phyloP scores from a whole-genome alignment of 37 sponge, comb jelly and placozoan species.

The Aplysina aerophoba region DNA sequence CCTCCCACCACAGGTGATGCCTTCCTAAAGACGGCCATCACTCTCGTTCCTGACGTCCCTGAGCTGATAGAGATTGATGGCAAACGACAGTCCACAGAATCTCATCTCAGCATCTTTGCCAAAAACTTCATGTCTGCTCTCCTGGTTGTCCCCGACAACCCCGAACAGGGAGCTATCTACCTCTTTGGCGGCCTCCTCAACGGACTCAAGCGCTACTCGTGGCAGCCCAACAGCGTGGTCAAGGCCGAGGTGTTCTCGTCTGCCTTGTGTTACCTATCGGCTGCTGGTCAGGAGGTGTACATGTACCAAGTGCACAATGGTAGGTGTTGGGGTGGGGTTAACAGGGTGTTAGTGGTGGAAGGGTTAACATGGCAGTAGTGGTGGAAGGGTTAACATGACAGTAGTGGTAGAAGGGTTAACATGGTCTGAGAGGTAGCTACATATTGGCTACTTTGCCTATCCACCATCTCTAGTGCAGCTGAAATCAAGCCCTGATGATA shows the following conservation, averaged over 20 bases:
- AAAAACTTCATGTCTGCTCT: constrained; percentile 83
- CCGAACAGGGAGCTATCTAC: constrained; percentile 77
- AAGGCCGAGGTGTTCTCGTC: constrained; percentile 73
- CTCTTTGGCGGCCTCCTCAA: constrained; percentile 82
- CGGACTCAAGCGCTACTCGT: constrained; percentile 72
- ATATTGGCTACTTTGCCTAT: too few relatives aligned
- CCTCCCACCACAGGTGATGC: constrained; percentile 76
- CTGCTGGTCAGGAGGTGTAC: constrained; percentile 71
- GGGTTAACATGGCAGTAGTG: too few relatives aligned
- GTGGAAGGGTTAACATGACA: too few relatives aligned
- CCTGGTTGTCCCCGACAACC: constrained; percentile 89
- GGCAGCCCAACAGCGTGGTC: constrained; percentile 57
- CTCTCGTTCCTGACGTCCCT: constrained; percentile 79
- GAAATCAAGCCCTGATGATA: too few relatives aligned
- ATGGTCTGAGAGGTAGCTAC: too few relatives aligned
- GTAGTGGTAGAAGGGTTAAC: too few relatives aligned
- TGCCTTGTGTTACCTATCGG: constrained; percentile 65
- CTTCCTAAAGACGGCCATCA: constrained; percentile 88
- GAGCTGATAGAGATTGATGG: constrained; percentile 76
- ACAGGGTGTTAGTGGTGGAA: too few relatives aligned
- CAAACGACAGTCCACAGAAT: constrained; percentile 75
- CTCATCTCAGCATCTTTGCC: constrained; percentile 50
- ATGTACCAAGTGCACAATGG: constrained; percentile 24
- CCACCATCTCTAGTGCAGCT: too few relatives aligned
- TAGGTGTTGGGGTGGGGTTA: not conserved